Conservation (phyloP, 2,888 invertebrate species). For the Drosophila siamana region DNA sequence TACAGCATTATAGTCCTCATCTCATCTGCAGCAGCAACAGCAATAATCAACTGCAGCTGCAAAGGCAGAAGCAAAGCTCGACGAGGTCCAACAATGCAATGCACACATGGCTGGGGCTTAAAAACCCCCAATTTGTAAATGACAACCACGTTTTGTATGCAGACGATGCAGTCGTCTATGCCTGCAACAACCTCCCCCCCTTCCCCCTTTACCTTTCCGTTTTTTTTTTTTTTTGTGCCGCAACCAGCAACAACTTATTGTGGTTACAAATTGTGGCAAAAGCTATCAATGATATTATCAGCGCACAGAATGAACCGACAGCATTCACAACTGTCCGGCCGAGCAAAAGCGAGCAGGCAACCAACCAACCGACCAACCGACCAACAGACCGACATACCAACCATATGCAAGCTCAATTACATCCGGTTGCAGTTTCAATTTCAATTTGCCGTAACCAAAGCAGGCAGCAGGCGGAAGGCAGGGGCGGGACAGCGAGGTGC, state of each 20-base stretch:
- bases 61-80: constrained; percentile 24
- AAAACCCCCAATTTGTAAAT: constrained; percentile 43
- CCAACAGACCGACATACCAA: constrained; percentile 20
- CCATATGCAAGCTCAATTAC: constrained; percentile 80
- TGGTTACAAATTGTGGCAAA: constrained; percentile 79
- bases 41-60: constrained; percentile 44
- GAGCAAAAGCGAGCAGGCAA: constrained; percentile 7
- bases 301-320: constrained; percentile 15
- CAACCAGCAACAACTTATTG: constrained; percentile 76
- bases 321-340: constrained; percentile 4
- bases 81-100: constrained; percentile 15
- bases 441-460: constrained; percentile 67
- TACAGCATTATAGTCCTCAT: background rate
- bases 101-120: constrained; percentile 23
- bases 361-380: constrained; percentile 10
- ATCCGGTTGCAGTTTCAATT: constrained; percentile 82
- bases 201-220: background rate
- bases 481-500: background rate
- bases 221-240: constrained; percentile 46
- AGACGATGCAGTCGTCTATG: background rate
- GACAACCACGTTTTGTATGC: constrained; percentile 24
- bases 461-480: too few relatives aligned
- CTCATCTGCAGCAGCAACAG: constrained; percentile 13
- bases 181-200: background rate
- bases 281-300: constrained; percentile 81